Evolutionary conservation across 2,113 vertebrate species (phyloP).

Genomic region (Redunca redunca): DNA sequence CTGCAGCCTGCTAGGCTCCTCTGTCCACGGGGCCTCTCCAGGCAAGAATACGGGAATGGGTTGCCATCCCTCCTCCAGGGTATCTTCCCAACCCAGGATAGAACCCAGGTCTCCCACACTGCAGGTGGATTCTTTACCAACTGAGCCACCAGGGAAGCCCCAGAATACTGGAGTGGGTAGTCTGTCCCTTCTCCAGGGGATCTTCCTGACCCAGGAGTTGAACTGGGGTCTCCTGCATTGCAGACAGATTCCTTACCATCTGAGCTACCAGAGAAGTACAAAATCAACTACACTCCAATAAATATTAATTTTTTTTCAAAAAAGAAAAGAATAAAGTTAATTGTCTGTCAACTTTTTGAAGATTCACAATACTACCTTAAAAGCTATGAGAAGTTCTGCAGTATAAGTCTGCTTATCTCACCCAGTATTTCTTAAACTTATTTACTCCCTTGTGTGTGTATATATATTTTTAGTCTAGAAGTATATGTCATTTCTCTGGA

Average conservation of each 20-base stretch:
- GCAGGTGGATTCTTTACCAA: background rate
- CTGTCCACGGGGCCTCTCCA: background rate
- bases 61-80: background rate
- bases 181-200: background rate
- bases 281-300: background rate
- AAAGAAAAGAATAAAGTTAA: background rate
- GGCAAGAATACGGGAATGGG: background rate
- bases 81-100: background rate
- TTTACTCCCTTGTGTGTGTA: accelerated
- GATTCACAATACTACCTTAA: background rate
- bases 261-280: background rate
- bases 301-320: background rate
- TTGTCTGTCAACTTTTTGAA: background rate
- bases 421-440: background rate
- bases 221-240: background rate
- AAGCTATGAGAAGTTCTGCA: background rate
- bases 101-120: background rate
- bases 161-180: background rate
- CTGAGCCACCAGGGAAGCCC: background rate
- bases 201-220: background rate
- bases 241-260: background rate
- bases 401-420: background rate
- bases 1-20: background rate
- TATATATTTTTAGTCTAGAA: background rate
- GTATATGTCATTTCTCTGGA: background rate